A percentile compares a stretch with the other conserved stretches of the same genome.
Conservation (phyloP, 2,797 vertebrate species). For the Gouania willdenowi region DNA sequence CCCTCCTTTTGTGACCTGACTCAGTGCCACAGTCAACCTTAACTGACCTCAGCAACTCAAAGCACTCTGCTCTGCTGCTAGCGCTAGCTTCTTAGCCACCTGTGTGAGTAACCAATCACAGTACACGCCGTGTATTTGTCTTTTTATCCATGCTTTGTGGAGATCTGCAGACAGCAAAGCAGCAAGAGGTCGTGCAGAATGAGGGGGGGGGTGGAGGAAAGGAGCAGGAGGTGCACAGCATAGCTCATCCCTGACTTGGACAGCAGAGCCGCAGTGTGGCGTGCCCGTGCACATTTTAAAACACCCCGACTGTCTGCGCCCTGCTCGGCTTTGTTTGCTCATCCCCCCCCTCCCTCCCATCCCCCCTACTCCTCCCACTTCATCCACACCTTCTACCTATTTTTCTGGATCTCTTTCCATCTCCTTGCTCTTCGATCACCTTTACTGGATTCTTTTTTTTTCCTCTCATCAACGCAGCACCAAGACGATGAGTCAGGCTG, state of each 20-base stretch:
- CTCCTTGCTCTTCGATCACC: constrained; percentile 70
- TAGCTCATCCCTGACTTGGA: constrained; percentile 61
- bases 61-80: constrained; percentile 15
- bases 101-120: constrained; percentile 21
- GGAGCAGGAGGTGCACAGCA: constrained; percentile 41
- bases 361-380: constrained; percentile 25
- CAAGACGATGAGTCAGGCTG: constrained; percentile 74
- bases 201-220: constrained; percentile 4
- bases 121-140: constrained; percentile 28
- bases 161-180: constrained; percentile 47
- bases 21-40: constrained; percentile 28
- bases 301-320: constrained; percentile 42
- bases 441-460: constrained; percentile 69
- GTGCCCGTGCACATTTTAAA: constrained; percentile 81
- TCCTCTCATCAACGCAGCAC: constrained; percentile 68
- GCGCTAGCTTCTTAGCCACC: constrained; percentile 18
- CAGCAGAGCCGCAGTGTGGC: constrained; percentile 76
- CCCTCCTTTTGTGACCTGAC: constrained; percentile 8
- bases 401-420: constrained; percentile 44
- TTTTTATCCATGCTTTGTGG: constrained; percentile 27
- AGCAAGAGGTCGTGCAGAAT: constrained; percentile 7
- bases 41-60: constrained; percentile 35
- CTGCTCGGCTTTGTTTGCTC: constrained; percentile 42
- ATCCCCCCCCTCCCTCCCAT: constrained; percentile 6
- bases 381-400: constrained; percentile 44